phyloP scores from a whole-genome alignment of 1,140 invertebrate species.

The Patella vulgata region DNA sequence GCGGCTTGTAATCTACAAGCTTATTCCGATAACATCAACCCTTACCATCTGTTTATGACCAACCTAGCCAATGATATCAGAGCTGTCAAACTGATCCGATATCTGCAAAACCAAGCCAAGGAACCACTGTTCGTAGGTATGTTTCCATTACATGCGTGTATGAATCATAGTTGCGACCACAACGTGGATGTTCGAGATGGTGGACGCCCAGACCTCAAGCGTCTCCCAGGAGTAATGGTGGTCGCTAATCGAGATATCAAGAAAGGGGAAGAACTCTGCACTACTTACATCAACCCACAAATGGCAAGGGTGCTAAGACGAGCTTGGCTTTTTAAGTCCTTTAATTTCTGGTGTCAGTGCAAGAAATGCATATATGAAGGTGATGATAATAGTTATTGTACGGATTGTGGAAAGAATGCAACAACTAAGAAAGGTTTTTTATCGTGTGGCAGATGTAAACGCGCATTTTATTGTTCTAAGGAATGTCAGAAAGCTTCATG shows the following conservation, averaged over 20 bases:
- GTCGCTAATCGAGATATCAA: slow-evolving; percentile 50
- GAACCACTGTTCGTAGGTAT: slow-evolving; percentile 52
- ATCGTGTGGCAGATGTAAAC: slow-evolving; percentile 54
- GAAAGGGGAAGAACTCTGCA: slow-evolving; percentile 52
- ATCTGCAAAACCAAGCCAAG: slow-evolving; percentile 30
- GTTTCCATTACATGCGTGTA: slow-evolving; percentile 59
- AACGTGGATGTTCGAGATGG: slow-evolving; percentile 57
- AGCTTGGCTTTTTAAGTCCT: slow-evolving; percentile 60
- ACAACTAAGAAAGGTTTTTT: slow-evolving; percentile 44
- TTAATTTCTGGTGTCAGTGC: slow-evolving; percentile 63
- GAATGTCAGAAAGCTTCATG: slow-evolving; percentile 55
- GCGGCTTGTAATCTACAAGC: slow-evolving; percentile 58
- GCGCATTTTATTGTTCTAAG: slow-evolving; percentile 58
- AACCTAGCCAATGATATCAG: slow-evolving; percentile 38
- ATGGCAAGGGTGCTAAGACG: slow-evolving; percentile 50
- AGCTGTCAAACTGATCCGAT: slow-evolving; percentile 37
- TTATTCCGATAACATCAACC: slow-evolving; percentile 47
- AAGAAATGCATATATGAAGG: slow-evolving; percentile 56
- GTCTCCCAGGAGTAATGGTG: slow-evolving; percentile 48
- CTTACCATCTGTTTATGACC: slow-evolving; percentile 50
- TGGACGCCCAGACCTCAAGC: slow-evolving; percentile 14
- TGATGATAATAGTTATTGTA: slow-evolving; percentile 48
- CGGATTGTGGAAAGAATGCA: slow-evolving; percentile 46
- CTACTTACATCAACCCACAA: slow-evolving; percentile 56
- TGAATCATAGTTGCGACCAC: slow-evolving; percentile 60